A percentile compares a stretch with the other conserved stretches of the same genome.
These are phyloP conservation scores for Dromas ardeola DNA, from an alignment of 2,113 vertebrate species.

Conservation along the genomic window DNA sequence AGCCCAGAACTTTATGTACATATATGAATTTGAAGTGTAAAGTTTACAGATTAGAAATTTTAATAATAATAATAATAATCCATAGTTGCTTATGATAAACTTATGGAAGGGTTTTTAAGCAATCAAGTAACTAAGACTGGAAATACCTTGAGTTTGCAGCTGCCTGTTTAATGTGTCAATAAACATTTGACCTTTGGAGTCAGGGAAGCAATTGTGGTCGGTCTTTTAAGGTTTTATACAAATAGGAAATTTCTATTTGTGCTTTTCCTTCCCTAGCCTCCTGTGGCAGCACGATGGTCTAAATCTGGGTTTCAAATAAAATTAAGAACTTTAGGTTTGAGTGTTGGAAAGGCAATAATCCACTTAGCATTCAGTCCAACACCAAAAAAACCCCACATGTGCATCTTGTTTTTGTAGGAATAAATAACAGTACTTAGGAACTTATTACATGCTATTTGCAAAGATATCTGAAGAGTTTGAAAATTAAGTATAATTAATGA, in stretches of 20 bases:
- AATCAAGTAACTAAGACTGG: not conserved
- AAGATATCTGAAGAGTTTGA: not conserved
- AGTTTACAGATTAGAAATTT: not conserved
- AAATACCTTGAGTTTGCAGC: not conserved
- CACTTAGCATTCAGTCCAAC: not conserved
- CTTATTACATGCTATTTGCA: not conserved
- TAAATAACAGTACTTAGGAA: not conserved
- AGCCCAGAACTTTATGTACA: not conserved
- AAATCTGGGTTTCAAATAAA: not conserved
- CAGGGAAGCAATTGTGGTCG: not conserved
- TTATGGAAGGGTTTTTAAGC: not conserved
- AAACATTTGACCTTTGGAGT: not conserved
- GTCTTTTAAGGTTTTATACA: not conserved
- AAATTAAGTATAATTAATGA: not conserved
- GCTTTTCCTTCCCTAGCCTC: not conserved
- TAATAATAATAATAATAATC: not conserved
- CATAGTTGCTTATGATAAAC: not conserved
- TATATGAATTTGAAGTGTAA: not conserved
- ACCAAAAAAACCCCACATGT: not conserved
- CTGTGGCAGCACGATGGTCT: not conserved
- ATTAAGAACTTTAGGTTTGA: not conserved
- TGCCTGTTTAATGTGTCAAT: not conserved
- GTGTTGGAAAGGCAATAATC: not conserved
- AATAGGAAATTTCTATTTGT: not conserved
- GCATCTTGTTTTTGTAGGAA: not conserved